Evolutionary conservation across 2,113 vertebrate genomes (phyloP), one percentile per base, ranked within the genome.

Genomic region (Apteryx mantelli): DNA sequence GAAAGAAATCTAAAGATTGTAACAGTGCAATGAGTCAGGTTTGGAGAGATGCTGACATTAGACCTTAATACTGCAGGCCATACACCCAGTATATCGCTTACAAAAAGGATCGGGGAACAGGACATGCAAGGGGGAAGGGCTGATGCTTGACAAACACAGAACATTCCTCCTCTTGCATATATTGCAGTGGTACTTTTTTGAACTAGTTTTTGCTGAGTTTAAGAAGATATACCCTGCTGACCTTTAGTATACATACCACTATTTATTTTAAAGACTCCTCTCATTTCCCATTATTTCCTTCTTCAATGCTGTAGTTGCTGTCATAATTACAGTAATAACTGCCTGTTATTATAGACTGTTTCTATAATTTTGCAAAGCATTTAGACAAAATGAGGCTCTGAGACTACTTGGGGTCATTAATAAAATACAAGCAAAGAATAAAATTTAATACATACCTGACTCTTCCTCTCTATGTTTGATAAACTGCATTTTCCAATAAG

Each of bases 401-500:
- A 40, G 76, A 65, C 9, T 74, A 80, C 66, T 75, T 65, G 42
- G 3, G 21, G 28, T 88, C 46, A 86, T 91, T 93, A 93, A 84
- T 79, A 83, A 22, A 88, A 84, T 21, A 52, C 55, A 76, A 68
- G 38, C 21, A 90, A 95, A 92, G 13, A 75, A 68, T 1, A 2
- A 24, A 77, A 78, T 68, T 81, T 83, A 88, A 81, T 83, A 91
- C 68, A 69, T 75, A 88, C 70, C 24, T 60, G n/a, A 73, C 4
- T 83, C 5, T 77, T 86, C 36, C 34, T 88, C 71, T 21, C 8
- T 48, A 53, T 36, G 17, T 32, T 82, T 71, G 50, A 91, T 69
- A 69, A 42, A 65, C 91, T 73, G 77, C 65, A 52, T 84, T 92
- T 95, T 94, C 82, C 91, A 83, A 81, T 90, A 36, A 75, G 42